Conservation (phyloP, 2,797 vertebrate species). For the Microctenopoma lineatum region DNA sequence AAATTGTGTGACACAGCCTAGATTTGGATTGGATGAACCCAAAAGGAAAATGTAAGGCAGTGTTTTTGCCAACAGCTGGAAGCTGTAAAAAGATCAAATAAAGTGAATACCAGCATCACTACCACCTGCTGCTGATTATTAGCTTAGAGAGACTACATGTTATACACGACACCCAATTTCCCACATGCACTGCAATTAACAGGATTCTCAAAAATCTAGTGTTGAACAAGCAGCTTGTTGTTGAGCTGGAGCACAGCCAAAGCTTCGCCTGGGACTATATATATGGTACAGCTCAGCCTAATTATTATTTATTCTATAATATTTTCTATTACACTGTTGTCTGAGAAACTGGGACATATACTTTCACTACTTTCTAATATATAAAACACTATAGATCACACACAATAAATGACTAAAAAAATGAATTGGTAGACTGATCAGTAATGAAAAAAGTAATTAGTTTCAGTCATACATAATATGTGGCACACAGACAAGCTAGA, state of each 20-base stretch:
- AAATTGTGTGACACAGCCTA: too few relatives aligned
- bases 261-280: too few relatives aligned
- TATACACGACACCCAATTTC: background rate
- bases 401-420: too few relatives aligned
- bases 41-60: slow-evolving; percentile 5
- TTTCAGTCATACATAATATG: too few relatives aligned
- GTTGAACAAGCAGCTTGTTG: background rate
- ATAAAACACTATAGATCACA: too few relatives aligned
- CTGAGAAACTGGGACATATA: too few relatives aligned
- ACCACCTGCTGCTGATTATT: slow-evolving; percentile 37
- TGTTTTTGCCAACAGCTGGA: slow-evolving; percentile 3
- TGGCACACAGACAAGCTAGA: background rate
- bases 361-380: too few relatives aligned
- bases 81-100: slow-evolving; percentile 22
- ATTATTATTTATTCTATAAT: background rate
- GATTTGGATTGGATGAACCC: background rate
- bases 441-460: too few relatives aligned
- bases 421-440: too few relatives aligned
- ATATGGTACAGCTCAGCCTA: too few relatives aligned
- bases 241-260: background rate
- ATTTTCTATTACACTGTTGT: too few relatives aligned
- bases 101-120: slow-evolving; percentile 26
- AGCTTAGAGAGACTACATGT: slow-evolving; percentile 8
- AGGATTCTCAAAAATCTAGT: background rate
- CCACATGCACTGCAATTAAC: background rate